Base-by-base conservation (phyloP, 2,888 invertebrate species). In the Luffia ferchaultella region DNA sequence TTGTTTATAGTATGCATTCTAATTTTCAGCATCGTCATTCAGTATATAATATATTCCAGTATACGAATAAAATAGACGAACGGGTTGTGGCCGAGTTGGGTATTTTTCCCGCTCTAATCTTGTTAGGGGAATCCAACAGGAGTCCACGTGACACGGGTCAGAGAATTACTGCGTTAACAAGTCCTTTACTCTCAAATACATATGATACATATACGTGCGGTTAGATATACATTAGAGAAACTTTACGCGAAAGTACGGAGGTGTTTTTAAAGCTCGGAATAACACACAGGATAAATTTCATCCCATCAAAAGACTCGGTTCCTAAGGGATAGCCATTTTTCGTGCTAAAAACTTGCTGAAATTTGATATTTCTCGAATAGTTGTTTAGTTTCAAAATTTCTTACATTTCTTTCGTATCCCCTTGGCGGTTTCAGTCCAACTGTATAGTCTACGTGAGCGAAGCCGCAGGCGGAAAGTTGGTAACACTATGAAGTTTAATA, bases 91-190 rank as follows among this genome's bases (percentile, higher is more conserved):
- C 5, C 30, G 30, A 12, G 30, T 30, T 30, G 30, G 67, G 60
- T 67, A 64, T 79, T 73, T 77, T 76, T 70, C 68, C 62, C 59
- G 65, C 63, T 65, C 60, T 77, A 74, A 78, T 77, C 78, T 76
- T 65, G 73, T 79, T 79, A 75, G 67, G 64, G 68, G 73, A 76
- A 78, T 76, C 76, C 74, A 57, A 60, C 60, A 15, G 62, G 62
- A 62, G 60, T 17, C 44, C 41, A 58, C 61, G 64, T 73, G 72
- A 76, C 73, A 64, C 55, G 75, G 74, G 75, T 70, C 60, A 58
- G 52, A 54, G 60, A 59, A 60, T 62, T 30, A 30, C 42, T 61
- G 56, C 62, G 65, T 70, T 66, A 64, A 64, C 70, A 64, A 63
- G 58, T 59, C 57, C 60, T 55, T 62, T 64, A 63, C 61, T 55